These are phyloP conservation scores for Aleiodes leptofemur DNA, from an alignment of 2,888 invertebrate genomes.

Conservation along the genomic window DNA sequence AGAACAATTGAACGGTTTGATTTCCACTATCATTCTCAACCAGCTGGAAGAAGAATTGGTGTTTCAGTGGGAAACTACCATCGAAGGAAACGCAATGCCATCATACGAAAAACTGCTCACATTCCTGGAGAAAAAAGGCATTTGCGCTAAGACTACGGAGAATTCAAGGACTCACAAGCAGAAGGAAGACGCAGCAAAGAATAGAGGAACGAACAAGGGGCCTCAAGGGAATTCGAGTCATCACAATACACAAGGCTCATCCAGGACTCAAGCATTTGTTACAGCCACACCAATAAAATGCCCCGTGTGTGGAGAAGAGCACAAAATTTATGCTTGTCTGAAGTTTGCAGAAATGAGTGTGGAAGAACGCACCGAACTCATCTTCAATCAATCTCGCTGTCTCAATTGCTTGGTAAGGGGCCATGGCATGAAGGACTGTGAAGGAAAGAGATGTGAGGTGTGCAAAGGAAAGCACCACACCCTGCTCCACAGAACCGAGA, in stretches of 20 bases:
- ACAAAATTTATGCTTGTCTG: slow-evolving; percentile 19
- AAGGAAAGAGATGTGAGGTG: background rate
- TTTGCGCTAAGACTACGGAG: slow-evolving; percentile 31
- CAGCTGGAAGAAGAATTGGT: slow-evolving; percentile 34
- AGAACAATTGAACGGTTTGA: too few relatives aligned
- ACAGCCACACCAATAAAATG: slow-evolving; percentile 1
- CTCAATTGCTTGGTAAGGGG: slow-evolving; percentile 27
- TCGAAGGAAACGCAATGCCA: slow-evolving; percentile 45
- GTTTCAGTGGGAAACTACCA: slow-evolving; percentile 44
- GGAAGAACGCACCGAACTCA: background rate
- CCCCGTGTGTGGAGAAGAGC: slow-evolving; percentile 12
- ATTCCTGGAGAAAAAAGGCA: slow-evolving; percentile 43
- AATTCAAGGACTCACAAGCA: background rate
- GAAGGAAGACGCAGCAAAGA: background rate
- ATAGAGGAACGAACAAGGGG: background rate
- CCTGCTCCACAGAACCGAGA: slow-evolving; percentile 3
- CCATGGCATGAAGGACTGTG: slow-evolving; percentile 11
- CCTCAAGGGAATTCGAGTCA: background rate
- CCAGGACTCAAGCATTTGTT: background rate
- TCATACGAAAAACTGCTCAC: slow-evolving; percentile 33
- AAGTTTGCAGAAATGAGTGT: background rate
- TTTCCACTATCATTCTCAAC: background rate
- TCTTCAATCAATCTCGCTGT: background rate
- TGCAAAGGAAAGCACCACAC: slow-evolving; percentile 30
- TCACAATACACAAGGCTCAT: background rate